These are phyloP conservation scores for Alethe diademata DNA, from an alignment of 2,113 vertebrate species.

Conservation along the genomic window DNA sequence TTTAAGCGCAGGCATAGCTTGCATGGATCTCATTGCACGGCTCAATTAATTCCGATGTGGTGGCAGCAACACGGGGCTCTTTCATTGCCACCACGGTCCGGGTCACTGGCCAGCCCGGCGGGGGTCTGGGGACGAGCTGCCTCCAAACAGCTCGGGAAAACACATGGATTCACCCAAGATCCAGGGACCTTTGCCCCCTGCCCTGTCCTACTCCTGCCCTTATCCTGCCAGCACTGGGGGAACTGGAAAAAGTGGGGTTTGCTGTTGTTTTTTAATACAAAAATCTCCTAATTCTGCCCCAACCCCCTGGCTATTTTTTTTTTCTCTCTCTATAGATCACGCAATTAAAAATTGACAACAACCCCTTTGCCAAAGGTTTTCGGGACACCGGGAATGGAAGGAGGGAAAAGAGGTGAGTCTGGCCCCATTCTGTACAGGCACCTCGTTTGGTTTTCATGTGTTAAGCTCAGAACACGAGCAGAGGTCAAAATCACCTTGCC, in stretches of 20 bases:
- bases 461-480: background rate
- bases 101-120: background rate
- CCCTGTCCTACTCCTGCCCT: background rate
- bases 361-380: slow-evolving; percentile 98
- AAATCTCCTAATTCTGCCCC: background rate
- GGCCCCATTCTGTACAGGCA: background rate
- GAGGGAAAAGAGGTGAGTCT: slow-evolving; percentile 92
- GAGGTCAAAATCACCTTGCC: slow-evolving; percentile 6
- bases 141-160: background rate
- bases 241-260: background rate
- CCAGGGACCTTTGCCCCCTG: background rate
- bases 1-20: slow-evolving; percentile 52
- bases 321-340: slow-evolving; percentile 83
- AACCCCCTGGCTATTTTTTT: background rate
- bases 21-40: slow-evolving; percentile 30
- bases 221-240: background rate
- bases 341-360: slow-evolving; percentile 98
- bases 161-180: background rate
- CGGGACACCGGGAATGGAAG: slow-evolving; percentile 97
- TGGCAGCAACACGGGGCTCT: slow-evolving; percentile 15
- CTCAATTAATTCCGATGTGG: slow-evolving; percentile 14
- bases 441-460: background rate
- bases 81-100: background rate
- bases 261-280: background rate
- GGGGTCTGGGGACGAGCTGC: rapidly evolving